phyloP scores from a whole-genome alignment of 1,140 invertebrate species.

The Drosophila saltans region DNA sequence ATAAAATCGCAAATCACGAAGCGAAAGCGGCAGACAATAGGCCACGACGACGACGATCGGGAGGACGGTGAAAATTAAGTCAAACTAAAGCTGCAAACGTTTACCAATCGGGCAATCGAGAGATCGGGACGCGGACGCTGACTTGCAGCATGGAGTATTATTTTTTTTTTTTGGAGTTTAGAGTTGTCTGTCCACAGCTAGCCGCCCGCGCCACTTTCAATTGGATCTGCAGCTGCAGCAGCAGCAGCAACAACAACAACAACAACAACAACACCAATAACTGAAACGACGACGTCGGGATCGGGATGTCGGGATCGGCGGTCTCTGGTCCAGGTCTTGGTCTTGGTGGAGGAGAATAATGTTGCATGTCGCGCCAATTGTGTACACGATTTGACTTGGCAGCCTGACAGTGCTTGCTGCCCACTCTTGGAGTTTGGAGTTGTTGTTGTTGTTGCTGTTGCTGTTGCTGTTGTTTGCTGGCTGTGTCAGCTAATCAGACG shows the following conservation, averaged over 20 bases:
- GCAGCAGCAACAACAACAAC: not conserved
- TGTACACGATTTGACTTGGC: constrained; percentile 82
- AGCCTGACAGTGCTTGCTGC: constrained; percentile 76
- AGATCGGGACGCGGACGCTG: constrained; percentile 61
- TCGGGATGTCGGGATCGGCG: constrained; percentile 49
- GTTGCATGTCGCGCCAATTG: constrained; percentile 82
- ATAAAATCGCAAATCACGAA: constrained; percentile 83
- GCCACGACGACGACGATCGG: constrained; percentile 34
- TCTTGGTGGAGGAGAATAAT: constrained; percentile 60
- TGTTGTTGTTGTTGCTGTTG: constrained; percentile 52
- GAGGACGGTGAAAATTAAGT: constrained; percentile 81
- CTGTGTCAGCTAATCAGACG: constrained; percentile 81
- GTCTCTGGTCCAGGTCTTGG: constrained; percentile 44
- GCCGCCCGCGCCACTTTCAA: constrained; percentile 64
- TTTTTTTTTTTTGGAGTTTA: constrained; percentile 15
- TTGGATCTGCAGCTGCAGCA: constrained; percentile 47
- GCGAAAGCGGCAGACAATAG: constrained; percentile 64
- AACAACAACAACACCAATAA: not conserved
- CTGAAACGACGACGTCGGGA: constrained; percentile 31
- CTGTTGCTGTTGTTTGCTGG: constrained; percentile 44
- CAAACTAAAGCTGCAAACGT: constrained; percentile 70
- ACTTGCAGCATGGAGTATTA: constrained; percentile 17
- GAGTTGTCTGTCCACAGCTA: constrained; percentile 18
- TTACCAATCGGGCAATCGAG: constrained; percentile 69
- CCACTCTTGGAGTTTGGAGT: constrained; percentile 58